Conservation (phyloP, 2,888 invertebrate genomes). For the Amiota communis region DNA sequence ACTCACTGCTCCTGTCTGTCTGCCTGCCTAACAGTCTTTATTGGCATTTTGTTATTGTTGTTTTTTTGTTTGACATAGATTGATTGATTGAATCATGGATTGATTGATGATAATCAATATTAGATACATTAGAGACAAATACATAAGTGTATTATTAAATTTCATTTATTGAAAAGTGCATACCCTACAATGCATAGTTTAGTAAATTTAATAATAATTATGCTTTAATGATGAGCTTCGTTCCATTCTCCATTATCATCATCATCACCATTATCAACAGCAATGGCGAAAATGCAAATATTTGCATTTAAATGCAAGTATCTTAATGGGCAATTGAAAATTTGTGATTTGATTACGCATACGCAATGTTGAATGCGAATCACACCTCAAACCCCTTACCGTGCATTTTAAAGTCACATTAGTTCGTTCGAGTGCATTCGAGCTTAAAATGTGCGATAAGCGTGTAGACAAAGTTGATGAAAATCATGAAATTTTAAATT, state of each 20-base stretch:
- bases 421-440: conserved; percentile 8
- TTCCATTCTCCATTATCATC: too few relatives aligned
- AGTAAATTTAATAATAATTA: too few relatives aligned
- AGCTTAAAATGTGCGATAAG: conserved; percentile 22
- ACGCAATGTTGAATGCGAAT: conserved; percentile 3
- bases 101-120: conserved; percentile 6
- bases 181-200: too few relatives aligned
- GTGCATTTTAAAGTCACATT: too few relatives aligned
- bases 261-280: neutral
- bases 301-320: conserved; percentile 13
- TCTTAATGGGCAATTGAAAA: conserved; percentile 19
- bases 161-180: neutral
- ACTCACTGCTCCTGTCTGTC: too few relatives aligned
- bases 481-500: conserved; percentile 12
- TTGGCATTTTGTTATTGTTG: neutral
- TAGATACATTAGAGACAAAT: neutral
- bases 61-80: neutral
- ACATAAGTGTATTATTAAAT: conserved; percentile 11
- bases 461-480: neutral
- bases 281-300: neutral
- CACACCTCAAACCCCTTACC: too few relatives aligned
- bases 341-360: conserved; percentile 14
- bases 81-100: conserved; percentile 9
- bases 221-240: too few relatives aligned
- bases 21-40: too few relatives aligned